phyloP scores from a whole-genome alignment of 1,140 invertebrate species.

The Chironomus striatipennis region DNA sequence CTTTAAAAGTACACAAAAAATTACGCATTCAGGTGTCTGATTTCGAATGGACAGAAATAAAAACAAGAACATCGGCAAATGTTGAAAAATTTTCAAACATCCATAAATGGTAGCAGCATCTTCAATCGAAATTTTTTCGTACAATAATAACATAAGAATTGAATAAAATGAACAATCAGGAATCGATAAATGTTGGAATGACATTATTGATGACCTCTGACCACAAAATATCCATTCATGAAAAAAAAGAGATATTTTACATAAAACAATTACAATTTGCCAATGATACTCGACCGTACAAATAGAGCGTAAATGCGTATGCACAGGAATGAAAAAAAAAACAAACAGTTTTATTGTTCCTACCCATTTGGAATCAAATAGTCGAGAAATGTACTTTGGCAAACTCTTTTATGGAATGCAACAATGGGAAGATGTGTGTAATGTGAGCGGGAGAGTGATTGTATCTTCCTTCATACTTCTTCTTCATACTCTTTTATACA shows the following conservation, averaged over 20 bases:
- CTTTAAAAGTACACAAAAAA: neutral
- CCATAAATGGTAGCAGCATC: neutral
- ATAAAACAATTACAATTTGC: conserved; percentile 24
- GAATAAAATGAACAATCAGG: neutral
- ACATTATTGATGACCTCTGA: conserved; percentile 25
- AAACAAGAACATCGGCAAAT: neutral
- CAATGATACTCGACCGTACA: conserved; percentile 24
- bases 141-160: conserved; percentile 1
- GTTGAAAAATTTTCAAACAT: neutral
- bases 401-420: neutral
- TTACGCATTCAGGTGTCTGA: neutral
- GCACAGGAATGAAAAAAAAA: conserved; percentile 30
- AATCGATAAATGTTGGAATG: neutral
- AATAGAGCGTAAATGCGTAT: conserved; percentile 34
- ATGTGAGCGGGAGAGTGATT: neutral
- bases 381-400: neutral
- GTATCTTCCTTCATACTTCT: neutral
- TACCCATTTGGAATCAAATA: neutral
- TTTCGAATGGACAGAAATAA: neutral
- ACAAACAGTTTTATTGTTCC: conserved; percentile 20
- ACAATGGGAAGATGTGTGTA: neutral
- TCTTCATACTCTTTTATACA: neutral
- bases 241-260: conserved; percentile 31
- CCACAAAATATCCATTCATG: conserved; percentile 22
- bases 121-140: neutral